A percentile compares a stretch with the other conserved stretches of the same genome.
These are phyloP conservation scores for Hippocampus abdominalis DNA, from an alignment of 2,113 vertebrate species.

Conservation along the genomic window DNA sequence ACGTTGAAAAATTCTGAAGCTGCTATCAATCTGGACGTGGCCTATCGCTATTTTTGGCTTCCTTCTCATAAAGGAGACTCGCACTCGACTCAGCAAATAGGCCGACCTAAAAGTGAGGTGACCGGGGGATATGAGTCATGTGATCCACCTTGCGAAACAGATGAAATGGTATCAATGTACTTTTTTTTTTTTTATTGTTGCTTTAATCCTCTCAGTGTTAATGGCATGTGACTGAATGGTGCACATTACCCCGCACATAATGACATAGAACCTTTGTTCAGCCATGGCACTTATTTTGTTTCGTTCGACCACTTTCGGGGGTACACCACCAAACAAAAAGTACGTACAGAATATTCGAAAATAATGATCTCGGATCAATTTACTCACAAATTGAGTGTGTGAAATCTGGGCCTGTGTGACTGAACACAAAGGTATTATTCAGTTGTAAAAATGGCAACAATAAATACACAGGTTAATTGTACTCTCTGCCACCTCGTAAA, in stretches of 20 bases:
- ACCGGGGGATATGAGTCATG: constrained; percentile 8
- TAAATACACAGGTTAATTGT: neutral
- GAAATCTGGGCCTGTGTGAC: no score
- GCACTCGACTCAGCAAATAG: neutral
- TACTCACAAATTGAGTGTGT: no score
- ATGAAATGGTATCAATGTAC: neutral
- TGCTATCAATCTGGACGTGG: constrained; percentile 34
- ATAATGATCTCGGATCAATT: neutral
- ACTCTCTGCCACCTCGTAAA: neutral
- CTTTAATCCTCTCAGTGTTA: constrained; percentile 14
- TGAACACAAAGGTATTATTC: no score
- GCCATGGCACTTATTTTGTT: neutral
- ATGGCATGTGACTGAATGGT: constrained; percentile 3
- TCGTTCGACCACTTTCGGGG: neutral
- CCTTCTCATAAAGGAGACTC: constrained; percentile 10
- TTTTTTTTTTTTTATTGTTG: neutral
- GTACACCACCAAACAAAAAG: neutral
- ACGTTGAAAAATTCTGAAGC: constrained; percentile 38
- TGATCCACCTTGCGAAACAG: constrained; percentile 24
- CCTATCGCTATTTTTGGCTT: constrained; percentile 29
- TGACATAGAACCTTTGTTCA: neutral
- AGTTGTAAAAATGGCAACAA: no score
- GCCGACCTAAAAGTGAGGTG: neutral
- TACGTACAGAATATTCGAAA: neutral
- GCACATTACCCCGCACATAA: neutral